Conservation (phyloP, 2,888 invertebrate genomes). For the Linhomoeus sp. region DNA sequence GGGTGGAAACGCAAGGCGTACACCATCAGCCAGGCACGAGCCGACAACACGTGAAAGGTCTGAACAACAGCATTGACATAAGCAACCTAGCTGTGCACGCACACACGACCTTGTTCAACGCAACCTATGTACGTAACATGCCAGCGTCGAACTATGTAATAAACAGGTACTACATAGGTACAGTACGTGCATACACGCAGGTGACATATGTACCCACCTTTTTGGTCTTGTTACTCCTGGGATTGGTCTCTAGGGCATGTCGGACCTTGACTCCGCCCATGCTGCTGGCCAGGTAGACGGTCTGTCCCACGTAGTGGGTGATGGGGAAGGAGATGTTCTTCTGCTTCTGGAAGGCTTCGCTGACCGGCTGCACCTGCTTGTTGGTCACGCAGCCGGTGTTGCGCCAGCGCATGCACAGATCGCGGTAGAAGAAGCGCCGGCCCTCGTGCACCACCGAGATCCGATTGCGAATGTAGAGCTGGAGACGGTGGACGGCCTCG, state of each 20-base stretch:
- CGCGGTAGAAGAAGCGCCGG: slow-evolving; percentile 11
- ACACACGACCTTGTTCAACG: too few relatives aligned
- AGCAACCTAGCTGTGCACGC: too few relatives aligned
- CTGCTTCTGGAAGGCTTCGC: slow-evolving; percentile 19
- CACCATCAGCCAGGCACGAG: slow-evolving; percentile 24
- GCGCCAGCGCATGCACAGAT: slow-evolving; percentile 21
- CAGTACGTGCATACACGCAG: too few relatives aligned
- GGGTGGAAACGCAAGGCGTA: slow-evolving; percentile 26
- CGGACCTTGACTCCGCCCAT: slow-evolving; percentile 21
- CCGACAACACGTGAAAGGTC: slow-evolving; percentile 3
- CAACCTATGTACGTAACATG: too few relatives aligned
- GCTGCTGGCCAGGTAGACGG: slow-evolving; percentile 16
- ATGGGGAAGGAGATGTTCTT: slow-evolving; percentile 24
- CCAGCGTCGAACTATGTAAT: too few relatives aligned
- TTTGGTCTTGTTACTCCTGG: too few relatives aligned
- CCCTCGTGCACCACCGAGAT: slow-evolving; percentile 4
- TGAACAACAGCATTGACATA: neutral
- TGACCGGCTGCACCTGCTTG: too few relatives aligned
- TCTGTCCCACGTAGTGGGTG: too few relatives aligned
- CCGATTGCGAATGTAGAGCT: slow-evolving; percentile 17
- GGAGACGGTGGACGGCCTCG: slow-evolving; percentile 19
- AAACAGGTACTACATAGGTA: too few relatives aligned
- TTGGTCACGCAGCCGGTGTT: too few relatives aligned
- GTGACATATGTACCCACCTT: too few relatives aligned
- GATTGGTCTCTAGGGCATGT: too few relatives aligned